A percentile compares a stretch with the other conserved stretches of the same genome.
Evolutionary conservation across 2,888 invertebrate genomes (phyloP).

Genomic region (Lymantria monacha): DNA sequence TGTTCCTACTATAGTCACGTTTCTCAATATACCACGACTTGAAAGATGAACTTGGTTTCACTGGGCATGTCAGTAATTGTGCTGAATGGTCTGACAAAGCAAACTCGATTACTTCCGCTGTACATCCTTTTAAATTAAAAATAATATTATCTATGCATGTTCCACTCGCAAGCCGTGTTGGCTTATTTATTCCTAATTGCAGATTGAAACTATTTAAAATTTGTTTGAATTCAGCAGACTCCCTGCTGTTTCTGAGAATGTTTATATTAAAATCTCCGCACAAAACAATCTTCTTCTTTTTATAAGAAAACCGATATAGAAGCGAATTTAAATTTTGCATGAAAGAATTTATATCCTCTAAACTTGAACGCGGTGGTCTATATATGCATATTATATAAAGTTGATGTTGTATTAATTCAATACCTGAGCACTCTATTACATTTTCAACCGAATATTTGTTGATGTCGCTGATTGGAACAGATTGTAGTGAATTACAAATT

Average conservation of each 20-base stretch:
- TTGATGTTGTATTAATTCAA: slow-evolving; percentile 4
- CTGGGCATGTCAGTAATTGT: neutral
- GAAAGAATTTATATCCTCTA: neutral
- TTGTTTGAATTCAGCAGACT: neutral
- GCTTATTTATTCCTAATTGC: neutral
- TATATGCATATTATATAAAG: slow-evolving; percentile 6
- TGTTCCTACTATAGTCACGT: neutral
- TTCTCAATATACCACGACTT: neutral
- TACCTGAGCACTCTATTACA: slow-evolving; percentile 7
- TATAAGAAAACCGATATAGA: neutral
- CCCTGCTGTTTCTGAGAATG: neutral
- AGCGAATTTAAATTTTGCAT: neutral
- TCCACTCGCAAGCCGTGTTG: slow-evolving; percentile 1
- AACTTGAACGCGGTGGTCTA: slow-evolving; percentile 1
- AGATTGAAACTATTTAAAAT: neutral
- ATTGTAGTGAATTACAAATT: neutral
- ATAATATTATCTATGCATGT: neutral
- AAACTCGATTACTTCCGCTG: neutral
- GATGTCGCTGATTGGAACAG: neutral
- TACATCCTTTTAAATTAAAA: neutral
- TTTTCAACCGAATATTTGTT: slow-evolving; percentile 4
- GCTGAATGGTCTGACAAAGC: neutral
- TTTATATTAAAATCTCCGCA: slow-evolving; percentile 1
- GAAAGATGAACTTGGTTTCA: neutral
- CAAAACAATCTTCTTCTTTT: neutral